Evolutionary conservation across 2,113 vertebrate species (phyloP).

Genomic region (Melanocharis versteri): DNA sequence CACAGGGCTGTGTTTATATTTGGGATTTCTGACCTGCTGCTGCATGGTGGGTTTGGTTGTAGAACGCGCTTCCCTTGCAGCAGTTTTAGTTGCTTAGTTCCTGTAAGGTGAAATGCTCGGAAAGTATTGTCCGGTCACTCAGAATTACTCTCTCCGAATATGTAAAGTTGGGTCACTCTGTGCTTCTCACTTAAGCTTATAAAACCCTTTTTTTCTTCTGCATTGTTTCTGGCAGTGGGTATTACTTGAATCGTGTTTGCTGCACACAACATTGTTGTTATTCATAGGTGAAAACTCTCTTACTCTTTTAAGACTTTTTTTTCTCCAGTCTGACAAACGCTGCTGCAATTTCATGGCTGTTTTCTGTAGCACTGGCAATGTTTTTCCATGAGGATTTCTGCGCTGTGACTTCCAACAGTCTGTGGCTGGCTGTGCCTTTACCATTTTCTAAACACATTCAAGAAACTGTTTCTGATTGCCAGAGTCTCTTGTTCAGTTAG

Average conservation of each 20-base stretch:
- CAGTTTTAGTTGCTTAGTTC: not conserved
- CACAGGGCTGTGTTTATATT: not conserved
- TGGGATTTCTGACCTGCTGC: not conserved
- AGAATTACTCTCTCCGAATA: not conserved
- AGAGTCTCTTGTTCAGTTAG: not conserved
- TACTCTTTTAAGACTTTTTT: not conserved
- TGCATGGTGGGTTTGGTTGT: not conserved
- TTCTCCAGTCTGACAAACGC: not conserved
- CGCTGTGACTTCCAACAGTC: not conserved
- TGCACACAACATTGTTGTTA: not conserved
- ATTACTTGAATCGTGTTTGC: not conserved
- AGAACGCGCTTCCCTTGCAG: not conserved
- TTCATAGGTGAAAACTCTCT: not conserved
- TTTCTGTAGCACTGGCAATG: not conserved
- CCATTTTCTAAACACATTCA: not conserved
- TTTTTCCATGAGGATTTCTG: not conserved
- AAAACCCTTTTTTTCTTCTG: not conserved
- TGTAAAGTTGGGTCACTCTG: not conserved
- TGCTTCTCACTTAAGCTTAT: not conserved
- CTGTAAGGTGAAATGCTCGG: not conserved
- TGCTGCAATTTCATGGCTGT: not conserved
- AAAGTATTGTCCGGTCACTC: accelerated
- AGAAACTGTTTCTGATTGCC: not conserved
- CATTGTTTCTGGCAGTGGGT: not conserved
- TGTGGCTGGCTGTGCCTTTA: not conserved